phyloP scores from a whole-genome alignment of 2,797 vertebrate genomes.

The Gymnothorax javanicus region DNA sequence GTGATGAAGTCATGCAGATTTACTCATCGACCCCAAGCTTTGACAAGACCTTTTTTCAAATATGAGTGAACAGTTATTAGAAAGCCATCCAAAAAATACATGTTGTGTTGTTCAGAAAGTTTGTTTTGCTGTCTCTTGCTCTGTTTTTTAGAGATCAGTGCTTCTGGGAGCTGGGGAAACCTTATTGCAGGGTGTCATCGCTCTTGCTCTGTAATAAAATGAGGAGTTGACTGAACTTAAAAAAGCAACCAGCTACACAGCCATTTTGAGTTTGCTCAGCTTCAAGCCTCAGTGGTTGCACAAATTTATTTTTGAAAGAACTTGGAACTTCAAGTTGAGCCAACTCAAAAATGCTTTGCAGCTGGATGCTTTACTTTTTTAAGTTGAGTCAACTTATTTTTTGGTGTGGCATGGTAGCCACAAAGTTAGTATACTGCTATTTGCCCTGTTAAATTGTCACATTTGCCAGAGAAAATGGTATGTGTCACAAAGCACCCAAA shows the following conservation, averaged over 20 bases:
- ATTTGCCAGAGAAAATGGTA: neutral
- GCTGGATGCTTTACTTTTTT: too few relatives aligned
- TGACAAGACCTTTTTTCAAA: neutral
- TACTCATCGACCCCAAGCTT: neutral
- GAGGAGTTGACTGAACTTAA: too few relatives aligned
- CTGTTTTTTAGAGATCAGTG: neutral
- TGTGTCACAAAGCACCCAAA: neutral
- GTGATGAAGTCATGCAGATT: neutral
- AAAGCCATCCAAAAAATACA: neutral
- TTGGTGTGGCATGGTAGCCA: too few relatives aligned
- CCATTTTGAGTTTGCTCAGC: too few relatives aligned
- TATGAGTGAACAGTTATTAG: neutral
- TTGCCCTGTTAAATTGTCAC: neutral
- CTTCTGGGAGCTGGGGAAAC: neutral
- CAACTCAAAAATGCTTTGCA: too few relatives aligned
- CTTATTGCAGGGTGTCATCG: neutral
- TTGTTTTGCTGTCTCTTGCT: neutral
- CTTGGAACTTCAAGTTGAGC: too few relatives aligned
- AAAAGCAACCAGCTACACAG: too few relatives aligned
- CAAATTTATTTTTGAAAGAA: too few relatives aligned
- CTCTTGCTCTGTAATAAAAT: too few relatives aligned
- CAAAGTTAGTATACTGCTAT: neutral
- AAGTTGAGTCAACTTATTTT: too few relatives aligned
- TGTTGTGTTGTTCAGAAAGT: neutral
- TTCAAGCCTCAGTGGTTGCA: too few relatives aligned